Evolutionary conservation across 2,888 invertebrate genomes (phyloP), one percentile per base, ranked within the genome.

Genomic region (Didymodactylos carnosus): DNA sequence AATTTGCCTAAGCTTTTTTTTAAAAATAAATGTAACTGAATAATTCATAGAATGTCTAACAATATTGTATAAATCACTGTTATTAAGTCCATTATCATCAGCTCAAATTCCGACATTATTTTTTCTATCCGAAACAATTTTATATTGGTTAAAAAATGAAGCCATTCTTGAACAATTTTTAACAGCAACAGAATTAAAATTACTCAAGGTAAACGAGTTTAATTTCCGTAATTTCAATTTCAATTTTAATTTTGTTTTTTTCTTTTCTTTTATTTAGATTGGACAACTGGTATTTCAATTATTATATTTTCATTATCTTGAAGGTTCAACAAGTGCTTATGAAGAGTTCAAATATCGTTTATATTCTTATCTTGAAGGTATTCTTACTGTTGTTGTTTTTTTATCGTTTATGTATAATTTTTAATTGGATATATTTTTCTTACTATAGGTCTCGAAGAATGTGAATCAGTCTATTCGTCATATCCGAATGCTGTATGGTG

Each of bases 141-240:
- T 83, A 71, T 83, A 82, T 77, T 82, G 81, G 80, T 78, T 83
- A 62, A 77, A 82, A n/a, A 82, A 82, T 16, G 82, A 83, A 71
- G 80, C 80, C 53, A 78, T 82, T 3, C 79, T 80, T 62, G 80
- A 81, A 73, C 81, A 81, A 7, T 82, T 80, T 76, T 79, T 83
- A 7, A 77, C 81, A 62, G 80, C 80, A 11, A 78, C 78, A 35
- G 82, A 82, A 77, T 81, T 82, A 46, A 81, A 81, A 78, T 78
- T 81, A 8, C 77, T 82, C 3, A 80, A 79, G 78, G 80, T 80
- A 74, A 71, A 62, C 29, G 14, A 29, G n/a, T n/a, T n/a, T n/a
- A n/a, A n/a, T n/a, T n/a, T n/a, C n/a, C n/a, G n/a, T n/a, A n/a
- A n/a, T n/a, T n/a, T n/a, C n/a, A n/a, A n/a, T n/a, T n/a, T n/a